These are phyloP conservation scores for Berghia stephanieae DNA, from an alignment of 1,140 invertebrate genomes.

Conservation along the genomic window DNA sequence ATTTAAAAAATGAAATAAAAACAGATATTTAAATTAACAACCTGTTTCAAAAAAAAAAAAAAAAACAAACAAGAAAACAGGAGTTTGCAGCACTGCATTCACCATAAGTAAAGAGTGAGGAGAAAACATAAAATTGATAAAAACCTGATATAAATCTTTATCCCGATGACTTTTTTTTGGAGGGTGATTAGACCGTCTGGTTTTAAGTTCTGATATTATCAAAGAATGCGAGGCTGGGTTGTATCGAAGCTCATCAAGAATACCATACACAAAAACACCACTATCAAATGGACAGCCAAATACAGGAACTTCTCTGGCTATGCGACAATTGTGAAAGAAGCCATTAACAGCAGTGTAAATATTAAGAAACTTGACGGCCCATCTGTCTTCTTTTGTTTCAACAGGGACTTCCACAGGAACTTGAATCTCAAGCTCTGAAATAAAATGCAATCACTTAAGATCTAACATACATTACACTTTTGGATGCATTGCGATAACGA, in stretches of 20 bases:
- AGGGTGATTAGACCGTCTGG: constrained; percentile 40
- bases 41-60: background rate
- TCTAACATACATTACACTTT: background rate
- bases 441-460: background rate
- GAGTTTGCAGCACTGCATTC: background rate
- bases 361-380: constrained; percentile 59
- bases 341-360: constrained; percentile 43
- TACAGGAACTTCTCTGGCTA: constrained; percentile 58
- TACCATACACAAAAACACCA: constrained; percentile 53
- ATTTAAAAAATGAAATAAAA: background rate
- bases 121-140: too few species aligned
- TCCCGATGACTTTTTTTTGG: constrained; percentile 53
- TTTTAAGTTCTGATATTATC: constrained; percentile 58
- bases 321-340: constrained; percentile 44
- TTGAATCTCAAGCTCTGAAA: constrained; percentile 58
- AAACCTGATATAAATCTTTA: constrained; percentile 47
- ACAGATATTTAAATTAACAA: background rate
- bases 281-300: constrained; percentile 58
- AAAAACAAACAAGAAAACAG: background rate
- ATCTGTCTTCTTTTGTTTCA: constrained; percentile 56
- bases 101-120: too few species aligned
- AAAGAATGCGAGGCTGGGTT: constrained; percentile 50
- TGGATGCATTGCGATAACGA: background rate
- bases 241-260: constrained; percentile 61
- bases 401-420: constrained; percentile 51